Percentiles rank a stretch among this genome's conserved stretches.
Evolutionary conservation across 92 coral and sea anemone species (phyloP).

Genomic region (Diadumene lineata): DNA sequence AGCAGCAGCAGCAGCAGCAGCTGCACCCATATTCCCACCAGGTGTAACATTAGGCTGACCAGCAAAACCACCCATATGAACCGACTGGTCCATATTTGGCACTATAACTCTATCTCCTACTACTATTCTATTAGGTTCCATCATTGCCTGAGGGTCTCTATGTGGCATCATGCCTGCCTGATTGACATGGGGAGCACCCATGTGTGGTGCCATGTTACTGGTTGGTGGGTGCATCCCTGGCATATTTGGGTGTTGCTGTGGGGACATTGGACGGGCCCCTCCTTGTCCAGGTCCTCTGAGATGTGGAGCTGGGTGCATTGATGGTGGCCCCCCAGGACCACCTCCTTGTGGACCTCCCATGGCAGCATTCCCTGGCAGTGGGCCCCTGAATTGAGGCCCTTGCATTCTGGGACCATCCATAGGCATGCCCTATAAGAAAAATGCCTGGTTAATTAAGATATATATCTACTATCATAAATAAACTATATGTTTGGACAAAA

Average conservation of each 20-base stretch:
- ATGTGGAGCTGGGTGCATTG: slow-evolving; percentile 34
- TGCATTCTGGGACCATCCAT: slow-evolving; percentile 34
- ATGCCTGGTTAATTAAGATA: too few species aligned
- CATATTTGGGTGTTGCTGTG: slow-evolving; percentile 40
- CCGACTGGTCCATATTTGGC: slow-evolving; percentile 73
- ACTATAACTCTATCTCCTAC: slow-evolving; percentile 85
- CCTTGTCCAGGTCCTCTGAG: slow-evolving; percentile 39
- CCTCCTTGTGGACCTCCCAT: slow-evolving; percentile 45
- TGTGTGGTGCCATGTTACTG: slow-evolving; percentile 28
- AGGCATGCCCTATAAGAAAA: slow-evolving; percentile 23
- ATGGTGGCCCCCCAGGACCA: slow-evolving; percentile 30
- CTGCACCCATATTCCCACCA: slow-evolving; percentile 41
- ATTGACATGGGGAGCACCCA: slow-evolving; percentile 24
- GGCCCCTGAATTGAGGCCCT: slow-evolving; percentile 38
- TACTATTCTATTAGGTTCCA: slow-evolving; percentile 72
- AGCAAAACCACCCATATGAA: slow-evolving; percentile 59
- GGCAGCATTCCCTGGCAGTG: slow-evolving; percentile 40
- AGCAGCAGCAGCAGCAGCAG: slow-evolving; percentile 84
- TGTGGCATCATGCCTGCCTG: slow-evolving; percentile 54
- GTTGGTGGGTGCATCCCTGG: slow-evolving; percentile 44
- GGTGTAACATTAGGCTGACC: slow-evolving; percentile 35
- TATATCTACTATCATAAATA: too few species aligned
- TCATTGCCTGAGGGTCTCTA: slow-evolving; percentile 39
- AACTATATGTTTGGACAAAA: too few species aligned
- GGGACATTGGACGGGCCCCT: slow-evolving; percentile 35